Base-by-base conservation (phyloP, 2,888 invertebrate species). In the Euproctis similis region DNA sequence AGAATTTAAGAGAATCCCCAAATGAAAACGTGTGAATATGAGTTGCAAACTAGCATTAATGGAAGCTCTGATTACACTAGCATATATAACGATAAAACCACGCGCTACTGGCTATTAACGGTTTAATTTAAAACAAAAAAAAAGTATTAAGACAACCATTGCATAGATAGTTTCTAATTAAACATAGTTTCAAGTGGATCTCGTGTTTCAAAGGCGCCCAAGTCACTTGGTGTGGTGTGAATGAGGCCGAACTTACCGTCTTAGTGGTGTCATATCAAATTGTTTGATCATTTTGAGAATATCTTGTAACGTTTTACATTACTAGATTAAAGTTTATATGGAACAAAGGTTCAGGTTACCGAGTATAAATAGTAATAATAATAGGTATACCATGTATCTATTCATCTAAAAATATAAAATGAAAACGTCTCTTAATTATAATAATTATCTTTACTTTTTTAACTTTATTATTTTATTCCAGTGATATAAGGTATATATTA, bases 131-230 rank as follows among this genome's bases (percentile, higher is more conserved):
- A 61, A 59, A 67, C 62, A 50, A 43, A 52, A 53, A 51, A 19
- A 55, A 54, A 46, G 35, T 36, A 20, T 26, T 26, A 24, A 19
- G 41, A 51, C 53, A 59, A 55, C 45, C 36, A 47, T 59, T 61
- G 47, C 56, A 55, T 46, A 57, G 56, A 60, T 62, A 68, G 64
- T 66, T 68, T 53, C 55, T 58, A 54, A 59, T 62, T 64, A 55
- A 56, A 55, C 39, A 44, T 43, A 34, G 40, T 49, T 53, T 44
- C 33, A 39, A 44, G 34, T 31, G 36, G 33, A 55, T 52, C 37
- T 69, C 53, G 31, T 32, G 38, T 69, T 65, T 67, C 70, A 71
- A 68, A 68, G 36, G 17, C 14, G 8, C 14, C 32, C 24, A 36
- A 45, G 49, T 42, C 34, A 39, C 43, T 46, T 52, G 41, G 37